phyloP scores from a whole-genome alignment of 2,113 vertebrate genomes.

The Clarias magur region DNA sequence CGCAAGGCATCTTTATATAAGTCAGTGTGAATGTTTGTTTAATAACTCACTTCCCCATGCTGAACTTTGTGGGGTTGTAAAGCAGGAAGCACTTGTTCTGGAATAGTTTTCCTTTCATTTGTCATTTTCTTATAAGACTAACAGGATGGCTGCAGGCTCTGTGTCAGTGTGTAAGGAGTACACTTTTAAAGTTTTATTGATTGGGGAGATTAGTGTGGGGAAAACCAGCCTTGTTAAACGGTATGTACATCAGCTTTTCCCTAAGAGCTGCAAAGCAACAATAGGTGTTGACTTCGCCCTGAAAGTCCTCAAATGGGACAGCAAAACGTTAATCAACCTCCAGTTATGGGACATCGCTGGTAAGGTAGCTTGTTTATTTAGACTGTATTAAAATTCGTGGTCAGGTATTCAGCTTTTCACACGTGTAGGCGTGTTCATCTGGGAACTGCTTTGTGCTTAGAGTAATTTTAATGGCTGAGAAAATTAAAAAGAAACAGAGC shows the following conservation, averaged over 20 bases:
- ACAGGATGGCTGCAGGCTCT: conserved; percentile 68
- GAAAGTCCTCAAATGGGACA: conserved; percentile 95
- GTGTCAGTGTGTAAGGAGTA: conserved; percentile 85
- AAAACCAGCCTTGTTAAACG: conserved; percentile 98
- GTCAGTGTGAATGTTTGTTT: background rate
- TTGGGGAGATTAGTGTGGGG: conserved; percentile 95
- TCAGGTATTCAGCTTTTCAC: background rate
- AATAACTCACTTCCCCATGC: conserved; percentile 4
- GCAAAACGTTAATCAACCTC: conserved; percentile 86
- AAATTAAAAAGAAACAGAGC: background rate
- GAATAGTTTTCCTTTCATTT: conserved; percentile 31
- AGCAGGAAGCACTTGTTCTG: conserved; percentile 53
- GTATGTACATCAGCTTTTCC: conserved; percentile 97
- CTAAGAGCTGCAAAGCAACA: conserved; percentile 95
- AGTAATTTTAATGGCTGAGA: background rate
- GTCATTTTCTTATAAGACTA: background rate
- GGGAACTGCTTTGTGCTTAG: background rate
- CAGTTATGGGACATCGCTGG: conserved; percentile 99
- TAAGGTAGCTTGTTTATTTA: conserved; percentile 56
- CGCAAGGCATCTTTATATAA: no score
- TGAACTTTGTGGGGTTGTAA: conserved; percentile 39
- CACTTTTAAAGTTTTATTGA: conserved; percentile 95
- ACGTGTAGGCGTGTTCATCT: background rate
- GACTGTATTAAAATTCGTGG: background rate
- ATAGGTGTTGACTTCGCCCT: conserved; percentile 98